Conservation (phyloP, 2,797 vertebrate genomes). For the Streptopelia turtur region DNA sequence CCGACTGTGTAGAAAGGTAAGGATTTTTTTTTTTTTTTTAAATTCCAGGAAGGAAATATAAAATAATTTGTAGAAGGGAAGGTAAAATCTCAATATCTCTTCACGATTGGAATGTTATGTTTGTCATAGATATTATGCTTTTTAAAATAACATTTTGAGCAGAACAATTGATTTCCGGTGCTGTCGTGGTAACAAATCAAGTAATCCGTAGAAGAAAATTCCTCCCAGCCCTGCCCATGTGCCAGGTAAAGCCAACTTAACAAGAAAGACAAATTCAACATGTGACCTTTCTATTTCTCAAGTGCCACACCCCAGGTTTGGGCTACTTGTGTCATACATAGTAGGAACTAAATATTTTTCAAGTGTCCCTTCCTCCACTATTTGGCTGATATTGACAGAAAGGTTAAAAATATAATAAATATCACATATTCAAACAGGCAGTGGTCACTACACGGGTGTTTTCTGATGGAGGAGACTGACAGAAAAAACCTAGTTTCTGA, state of each 20-base stretch:
- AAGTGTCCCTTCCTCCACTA: background rate
- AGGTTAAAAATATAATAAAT: background rate
- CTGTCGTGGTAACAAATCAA: background rate
- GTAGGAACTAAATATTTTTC: background rate
- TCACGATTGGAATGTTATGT: background rate
- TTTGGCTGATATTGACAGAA: background rate
- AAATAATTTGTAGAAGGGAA: background rate
- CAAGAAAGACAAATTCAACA: background rate
- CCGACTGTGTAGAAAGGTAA: constrained; percentile 94
- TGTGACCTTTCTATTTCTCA: background rate
- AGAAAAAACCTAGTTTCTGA: background rate
- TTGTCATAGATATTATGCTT: background rate
- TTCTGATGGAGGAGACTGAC: background rate
- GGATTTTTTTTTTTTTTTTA: background rate
- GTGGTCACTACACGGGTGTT: background rate
- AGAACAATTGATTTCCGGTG: background rate
- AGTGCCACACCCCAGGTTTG: background rate
- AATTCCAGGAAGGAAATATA: background rate
- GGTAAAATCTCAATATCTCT: background rate
- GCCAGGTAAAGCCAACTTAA: background rate
- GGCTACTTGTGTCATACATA: background rate
- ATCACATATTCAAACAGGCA: background rate
- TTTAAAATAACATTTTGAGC: background rate
- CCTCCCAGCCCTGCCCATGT: background rate
- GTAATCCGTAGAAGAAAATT: background rate